Evolutionary conservation across 2,797 vertebrate species (phyloP).

Genomic region (Sardinella longiceps): DNA sequence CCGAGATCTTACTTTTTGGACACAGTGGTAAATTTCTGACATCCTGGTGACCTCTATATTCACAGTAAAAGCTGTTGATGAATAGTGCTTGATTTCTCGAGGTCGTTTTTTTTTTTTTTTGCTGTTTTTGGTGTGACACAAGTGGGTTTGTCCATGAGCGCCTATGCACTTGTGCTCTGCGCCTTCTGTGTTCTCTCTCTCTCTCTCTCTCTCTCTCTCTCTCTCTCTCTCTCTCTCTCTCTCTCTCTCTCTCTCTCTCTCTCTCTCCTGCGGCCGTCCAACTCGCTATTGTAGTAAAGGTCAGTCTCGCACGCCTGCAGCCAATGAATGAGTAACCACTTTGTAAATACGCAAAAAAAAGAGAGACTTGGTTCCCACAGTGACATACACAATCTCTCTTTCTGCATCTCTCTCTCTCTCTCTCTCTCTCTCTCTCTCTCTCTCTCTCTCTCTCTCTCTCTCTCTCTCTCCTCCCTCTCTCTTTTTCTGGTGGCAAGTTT

Average conservation of each 20-base stretch:
- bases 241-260: constrained; percentile 32
- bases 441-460: no score
- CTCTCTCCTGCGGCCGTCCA: background rate
- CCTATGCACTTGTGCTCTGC: background rate
- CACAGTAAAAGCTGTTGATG: background rate
- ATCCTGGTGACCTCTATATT: background rate
- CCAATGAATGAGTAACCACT: constrained; percentile 32
- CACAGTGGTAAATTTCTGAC: background rate
- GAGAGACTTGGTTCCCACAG: background rate
- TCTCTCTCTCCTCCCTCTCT: no score
- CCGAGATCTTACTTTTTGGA: background rate
- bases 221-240: constrained; percentile 13
- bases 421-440: background rate
- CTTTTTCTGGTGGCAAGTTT: background rate
- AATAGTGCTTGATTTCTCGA: background rate
- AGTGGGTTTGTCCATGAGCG: background rate
- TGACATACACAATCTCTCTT: background rate
- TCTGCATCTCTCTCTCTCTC: background rate
- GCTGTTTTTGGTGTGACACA: background rate
- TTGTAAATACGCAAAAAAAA: constrained; percentile 2
- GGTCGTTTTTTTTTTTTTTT: no score
- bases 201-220: background rate
- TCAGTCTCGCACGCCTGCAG: background rate
- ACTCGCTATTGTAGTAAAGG: background rate
- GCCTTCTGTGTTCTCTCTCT: background rate